These are phyloP conservation scores for Macropodus opercularis DNA, from an alignment of 2,797 vertebrate species.

Conservation along the genomic window DNA sequence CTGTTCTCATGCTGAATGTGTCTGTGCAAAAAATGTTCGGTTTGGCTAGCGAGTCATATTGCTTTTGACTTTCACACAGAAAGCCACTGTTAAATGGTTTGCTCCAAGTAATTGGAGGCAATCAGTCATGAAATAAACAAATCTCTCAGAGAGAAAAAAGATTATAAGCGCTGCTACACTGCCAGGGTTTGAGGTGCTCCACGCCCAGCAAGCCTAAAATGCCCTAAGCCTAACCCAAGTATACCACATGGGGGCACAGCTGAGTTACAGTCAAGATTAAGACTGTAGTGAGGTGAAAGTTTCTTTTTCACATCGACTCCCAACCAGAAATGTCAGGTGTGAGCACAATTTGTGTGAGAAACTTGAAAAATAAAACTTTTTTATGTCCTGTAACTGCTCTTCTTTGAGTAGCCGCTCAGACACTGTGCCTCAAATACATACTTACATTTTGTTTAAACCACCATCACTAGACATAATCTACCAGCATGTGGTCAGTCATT, in stretches of 20 bases:
- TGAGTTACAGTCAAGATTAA: conserved; percentile 25
- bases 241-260: conserved; percentile 72
- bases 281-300: conserved; percentile 4
- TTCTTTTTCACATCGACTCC: conserved; percentile 2
- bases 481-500: background rate
- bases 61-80: conserved; percentile 70
- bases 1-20: conserved; percentile 9
- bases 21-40: conserved; percentile 30
- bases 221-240: background rate
- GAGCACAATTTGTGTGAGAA: background rate
- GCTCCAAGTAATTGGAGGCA: conserved; percentile 67
- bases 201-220: too few relatives aligned
- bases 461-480: conserved; percentile 11
- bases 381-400: background rate
- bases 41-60: conserved; percentile 58
- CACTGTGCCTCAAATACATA: background rate
- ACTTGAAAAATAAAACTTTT: too few relatives aligned
- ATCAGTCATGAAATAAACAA: conserved; percentile 75
- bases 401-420: background rate
- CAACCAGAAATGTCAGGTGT: conserved; percentile 2
- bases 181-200: conserved; percentile 39
- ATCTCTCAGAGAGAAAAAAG: conserved; percentile 57
- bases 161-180: conserved; percentile 42
- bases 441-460: background rate
- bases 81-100: conserved; percentile 68